Conservation (phyloP, 2,888 invertebrate species). For the Xanthia togata region DNA sequence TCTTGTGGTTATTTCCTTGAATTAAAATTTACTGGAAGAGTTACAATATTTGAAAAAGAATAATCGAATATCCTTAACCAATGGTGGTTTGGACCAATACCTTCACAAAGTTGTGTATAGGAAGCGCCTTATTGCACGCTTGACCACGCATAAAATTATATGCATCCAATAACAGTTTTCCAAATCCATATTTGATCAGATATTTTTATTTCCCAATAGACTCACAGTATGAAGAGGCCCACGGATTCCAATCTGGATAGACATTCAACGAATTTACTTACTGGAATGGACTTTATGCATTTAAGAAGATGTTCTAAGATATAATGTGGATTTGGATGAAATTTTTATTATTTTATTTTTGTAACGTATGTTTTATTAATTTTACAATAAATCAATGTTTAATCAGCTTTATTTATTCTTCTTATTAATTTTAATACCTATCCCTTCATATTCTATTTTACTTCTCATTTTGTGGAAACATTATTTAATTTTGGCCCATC, state of each 20-base stretch:
- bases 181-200: slow-evolving; percentile 87
- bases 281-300: slow-evolving; percentile 81
- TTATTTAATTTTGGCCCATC: slow-evolving; percentile 3
- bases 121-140: slow-evolving; percentile 58
- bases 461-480: slow-evolving; percentile 2
- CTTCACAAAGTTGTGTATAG: slow-evolving; percentile 33
- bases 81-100: slow-evolving; percentile 13
- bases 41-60: slow-evolving; percentile 2
- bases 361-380: slow-evolving; percentile 69
- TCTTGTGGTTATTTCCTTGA: background rate
- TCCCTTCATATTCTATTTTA: slow-evolving; percentile 19
- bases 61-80: background rate
- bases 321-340: slow-evolving; percentile 85
- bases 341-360: slow-evolving; percentile 79
- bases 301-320: slow-evolving; percentile 80
- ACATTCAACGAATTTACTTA: slow-evolving; percentile 74
- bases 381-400: slow-evolving; percentile 83
- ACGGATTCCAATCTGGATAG: slow-evolving; percentile 73
- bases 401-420: slow-evolving; percentile 77
- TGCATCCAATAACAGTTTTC: slow-evolving; percentile 67
- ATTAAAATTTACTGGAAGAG: slow-evolving; percentile 1
- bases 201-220: slow-evolving; percentile 86
- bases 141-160: slow-evolving; percentile 48
- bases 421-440: slow-evolving; percentile 55
- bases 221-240: slow-evolving; percentile 87